Conservation (phyloP, 2,113 vertebrate genomes). For the Lampris megalopsis region DNA sequence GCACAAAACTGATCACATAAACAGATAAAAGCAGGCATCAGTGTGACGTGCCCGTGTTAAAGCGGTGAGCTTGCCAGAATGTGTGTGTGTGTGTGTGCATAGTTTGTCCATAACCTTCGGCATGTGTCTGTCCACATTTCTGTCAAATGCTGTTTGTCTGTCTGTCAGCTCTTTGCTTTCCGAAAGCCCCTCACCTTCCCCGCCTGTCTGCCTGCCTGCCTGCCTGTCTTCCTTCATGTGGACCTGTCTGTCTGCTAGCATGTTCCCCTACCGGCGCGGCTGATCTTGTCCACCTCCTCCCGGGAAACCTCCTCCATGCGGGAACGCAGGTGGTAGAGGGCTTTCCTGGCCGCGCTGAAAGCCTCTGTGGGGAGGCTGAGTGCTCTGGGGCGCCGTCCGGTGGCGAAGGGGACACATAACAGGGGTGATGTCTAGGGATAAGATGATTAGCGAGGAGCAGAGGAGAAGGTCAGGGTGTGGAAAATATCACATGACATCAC, state of each 20-base stretch:
- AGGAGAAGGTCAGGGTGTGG: slow-evolving; percentile 11
- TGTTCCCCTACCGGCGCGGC: slow-evolving; percentile 47
- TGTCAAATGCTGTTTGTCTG: background rate
- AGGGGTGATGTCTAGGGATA: slow-evolving; percentile 59
- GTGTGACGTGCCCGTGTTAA: background rate
- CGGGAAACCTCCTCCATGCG: slow-evolving; percentile 74
- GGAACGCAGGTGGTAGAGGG: slow-evolving; percentile 67
- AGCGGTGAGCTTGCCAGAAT: background rate
- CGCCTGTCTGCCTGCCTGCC: background rate
- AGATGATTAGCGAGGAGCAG: background rate
- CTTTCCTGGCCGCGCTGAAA: slow-evolving; percentile 62
- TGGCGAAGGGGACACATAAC: slow-evolving; percentile 55
- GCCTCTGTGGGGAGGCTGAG: slow-evolving; percentile 47
- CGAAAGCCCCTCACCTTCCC: background rate
- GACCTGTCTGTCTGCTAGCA: background rate
- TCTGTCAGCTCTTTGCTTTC: background rate
- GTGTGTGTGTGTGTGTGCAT: background rate
- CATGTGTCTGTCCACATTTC: too few relatives aligned
- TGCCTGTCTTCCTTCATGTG: too few relatives aligned
- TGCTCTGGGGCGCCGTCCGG: slow-evolving; percentile 35
- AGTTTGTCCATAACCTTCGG: too few relatives aligned
- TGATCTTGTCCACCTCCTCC: slow-evolving; percentile 75
- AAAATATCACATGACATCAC: background rate
- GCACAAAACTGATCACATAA: too few relatives aligned
- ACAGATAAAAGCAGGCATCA: too few relatives aligned